Evolutionary conservation across 2,113 vertebrate species (phyloP).

Genomic region (Forbesichthys papilliferus): DNA sequence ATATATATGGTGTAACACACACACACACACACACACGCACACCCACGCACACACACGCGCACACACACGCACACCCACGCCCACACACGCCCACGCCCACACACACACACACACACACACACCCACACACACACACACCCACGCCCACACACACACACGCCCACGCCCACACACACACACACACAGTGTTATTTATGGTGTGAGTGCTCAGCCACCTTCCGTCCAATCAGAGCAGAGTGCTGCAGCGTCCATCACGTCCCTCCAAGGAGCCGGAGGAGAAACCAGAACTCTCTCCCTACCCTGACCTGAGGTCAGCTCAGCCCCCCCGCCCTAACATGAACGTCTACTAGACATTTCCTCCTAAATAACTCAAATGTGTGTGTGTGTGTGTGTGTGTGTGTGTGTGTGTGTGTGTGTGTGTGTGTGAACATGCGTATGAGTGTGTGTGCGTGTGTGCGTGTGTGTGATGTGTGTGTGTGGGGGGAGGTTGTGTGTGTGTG

Average conservation of each 20-base stretch:
- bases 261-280: too few relatives aligned
- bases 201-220: conserved; percentile 55
- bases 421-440: background rate
- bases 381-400: too few relatives aligned
- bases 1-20: conserved; percentile 8
- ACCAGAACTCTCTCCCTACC: too few relatives aligned
- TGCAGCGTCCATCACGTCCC: background rate
- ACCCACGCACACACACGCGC: conserved; percentile 18
- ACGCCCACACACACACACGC: too few relatives aligned
- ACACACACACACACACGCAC: conserved; percentile 18
- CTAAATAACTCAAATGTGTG: conserved; percentile 15
- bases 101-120: background rate
- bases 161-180: too few relatives aligned
- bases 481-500: background rate
- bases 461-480: background rate
- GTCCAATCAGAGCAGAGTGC: conserved; percentile 11
- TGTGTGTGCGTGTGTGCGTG: background rate
- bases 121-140: too few relatives aligned
- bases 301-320: too few relatives aligned
- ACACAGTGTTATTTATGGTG: background rate
- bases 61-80: background rate
- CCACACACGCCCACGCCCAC: background rate
- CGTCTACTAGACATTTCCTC: background rate
- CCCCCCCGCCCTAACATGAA: too few relatives aligned
- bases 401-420: too few relatives aligned